Base-by-base conservation (phyloP, 2,113 vertebrate genomes). In the Caranx melampygus region DNA sequence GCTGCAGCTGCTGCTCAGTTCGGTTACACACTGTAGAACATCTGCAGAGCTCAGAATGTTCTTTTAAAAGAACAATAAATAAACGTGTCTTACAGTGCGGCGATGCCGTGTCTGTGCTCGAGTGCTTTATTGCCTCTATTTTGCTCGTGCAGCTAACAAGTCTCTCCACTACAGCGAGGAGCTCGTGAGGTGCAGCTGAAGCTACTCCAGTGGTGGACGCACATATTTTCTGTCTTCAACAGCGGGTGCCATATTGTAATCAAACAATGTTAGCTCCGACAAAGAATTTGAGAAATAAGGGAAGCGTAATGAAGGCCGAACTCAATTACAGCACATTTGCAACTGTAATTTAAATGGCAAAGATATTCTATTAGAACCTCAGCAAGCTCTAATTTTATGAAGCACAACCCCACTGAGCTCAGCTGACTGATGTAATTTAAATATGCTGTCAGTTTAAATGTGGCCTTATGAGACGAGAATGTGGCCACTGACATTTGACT, bases 401-500 rank as follows among this genome's bases (percentile, higher is more conserved):
- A 87, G 85, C 82, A 67, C 88, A 80, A 75, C 82, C 79, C 75
- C 70, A 45, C 79, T 79, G 78, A 87, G 88, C 79, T 79, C 75
- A 87, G 88, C 79, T 68, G 79, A 89, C 87, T 73, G 80, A 89
- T 84, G 79, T 82, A 20, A 79, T 85, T 81, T 79, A 72, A 81
- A 82, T 77, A 74, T 55, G 59, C 75, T 78, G 89, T 87, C 87
- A 76, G 81, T 82, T 85, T 83, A 78, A 85, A 90, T 82, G 80
- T 61, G 80, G 68, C 68, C 85, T 81, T 84, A 72, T 63, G 71
- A 75, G 82, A 82, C 79, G 12, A 78, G 67, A 84, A 54, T 58
- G 72, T 66, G 58, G 79, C 81, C 88, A 71, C 74, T 89, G 89
- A 87, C 84, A 91, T 90, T 92, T 92, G 88, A 92, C 88, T 87